Evolutionary conservation across 2,113 vertebrate genomes (phyloP).

Genomic region (Terrapene triunguis): DNA sequence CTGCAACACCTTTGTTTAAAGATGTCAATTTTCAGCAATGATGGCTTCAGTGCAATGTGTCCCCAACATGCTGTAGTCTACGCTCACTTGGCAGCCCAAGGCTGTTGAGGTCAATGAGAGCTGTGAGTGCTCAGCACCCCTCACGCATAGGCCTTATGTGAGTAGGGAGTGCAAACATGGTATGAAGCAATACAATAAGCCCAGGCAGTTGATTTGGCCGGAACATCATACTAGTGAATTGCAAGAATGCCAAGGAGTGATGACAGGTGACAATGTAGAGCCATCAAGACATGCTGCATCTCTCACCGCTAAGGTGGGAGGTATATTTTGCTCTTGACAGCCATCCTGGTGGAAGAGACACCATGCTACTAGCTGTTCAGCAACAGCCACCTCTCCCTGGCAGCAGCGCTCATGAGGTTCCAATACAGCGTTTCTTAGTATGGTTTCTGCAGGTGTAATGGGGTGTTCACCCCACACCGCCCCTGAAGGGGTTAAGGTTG

Average conservation of each 20-base stretch:
- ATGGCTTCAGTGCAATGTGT: background rate
- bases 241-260: background rate
- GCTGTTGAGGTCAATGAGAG: background rate
- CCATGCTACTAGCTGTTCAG: background rate
- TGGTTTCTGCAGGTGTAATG: background rate
- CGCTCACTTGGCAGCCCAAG: background rate
- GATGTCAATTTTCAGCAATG: conserved; percentile 52
- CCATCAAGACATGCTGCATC: background rate
- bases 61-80: background rate
- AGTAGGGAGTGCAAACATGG: conserved; percentile 31
- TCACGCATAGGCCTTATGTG: background rate
- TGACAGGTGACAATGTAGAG: background rate
- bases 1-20: conserved; percentile 11
- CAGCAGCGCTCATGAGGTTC: background rate
- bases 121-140: background rate
- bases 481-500: background rate
- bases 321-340: background rate
- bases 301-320: background rate
- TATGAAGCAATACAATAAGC: conserved; percentile 15
- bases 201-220: background rate
- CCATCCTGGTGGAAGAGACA: background rate
- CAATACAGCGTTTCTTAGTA: background rate
- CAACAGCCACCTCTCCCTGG: background rate
- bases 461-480: background rate
- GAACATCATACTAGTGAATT: background rate